Conservation (phyloP, 2,113 vertebrate genomes). For the Chaetodon trifascialis region DNA sequence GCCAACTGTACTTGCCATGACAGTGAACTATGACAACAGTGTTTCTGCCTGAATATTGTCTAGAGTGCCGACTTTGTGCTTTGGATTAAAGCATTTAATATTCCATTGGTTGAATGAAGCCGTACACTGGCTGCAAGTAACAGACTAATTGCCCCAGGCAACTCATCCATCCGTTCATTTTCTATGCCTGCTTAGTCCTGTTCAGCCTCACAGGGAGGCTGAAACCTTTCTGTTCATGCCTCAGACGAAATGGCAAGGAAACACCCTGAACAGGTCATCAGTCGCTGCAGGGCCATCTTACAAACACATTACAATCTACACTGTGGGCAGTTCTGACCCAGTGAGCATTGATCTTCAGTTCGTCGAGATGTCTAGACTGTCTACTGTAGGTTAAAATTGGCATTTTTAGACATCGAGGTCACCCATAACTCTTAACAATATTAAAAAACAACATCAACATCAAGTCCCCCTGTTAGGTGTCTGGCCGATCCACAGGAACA, state of each 20-base stretch:
- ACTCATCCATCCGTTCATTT: constrained; percentile 48
- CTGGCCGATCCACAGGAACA: background rate
- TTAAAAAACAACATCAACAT: background rate
- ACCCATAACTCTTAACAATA: background rate
- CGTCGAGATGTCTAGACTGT: background rate
- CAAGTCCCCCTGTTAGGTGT: background rate
- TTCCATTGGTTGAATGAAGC: constrained; percentile 47
- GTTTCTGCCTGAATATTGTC: constrained; percentile 41
- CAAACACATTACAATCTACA: constrained; percentile 18
- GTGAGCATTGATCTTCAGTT: constrained; percentile 30
- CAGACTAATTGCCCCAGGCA: constrained; percentile 46
- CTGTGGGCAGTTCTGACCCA: constrained; percentile 28
- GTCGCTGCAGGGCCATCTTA: constrained; percentile 46
- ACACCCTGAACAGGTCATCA: constrained; percentile 45
- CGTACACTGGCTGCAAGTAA: constrained; percentile 31
- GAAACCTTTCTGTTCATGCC: constrained; percentile 16
- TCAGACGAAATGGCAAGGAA: constrained; percentile 41
- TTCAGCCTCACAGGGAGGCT: constrained; percentile 33
- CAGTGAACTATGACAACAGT: constrained; percentile 28
- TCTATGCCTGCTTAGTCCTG: constrained; percentile 21
- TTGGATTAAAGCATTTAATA: constrained; percentile 49
- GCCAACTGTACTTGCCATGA: background rate
- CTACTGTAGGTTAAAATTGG: background rate
- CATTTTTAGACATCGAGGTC: background rate
- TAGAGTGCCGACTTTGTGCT: constrained; percentile 35